Base-by-base conservation (phyloP, 2,113 vertebrate genomes). In the Agelaius tricolor region DNA sequence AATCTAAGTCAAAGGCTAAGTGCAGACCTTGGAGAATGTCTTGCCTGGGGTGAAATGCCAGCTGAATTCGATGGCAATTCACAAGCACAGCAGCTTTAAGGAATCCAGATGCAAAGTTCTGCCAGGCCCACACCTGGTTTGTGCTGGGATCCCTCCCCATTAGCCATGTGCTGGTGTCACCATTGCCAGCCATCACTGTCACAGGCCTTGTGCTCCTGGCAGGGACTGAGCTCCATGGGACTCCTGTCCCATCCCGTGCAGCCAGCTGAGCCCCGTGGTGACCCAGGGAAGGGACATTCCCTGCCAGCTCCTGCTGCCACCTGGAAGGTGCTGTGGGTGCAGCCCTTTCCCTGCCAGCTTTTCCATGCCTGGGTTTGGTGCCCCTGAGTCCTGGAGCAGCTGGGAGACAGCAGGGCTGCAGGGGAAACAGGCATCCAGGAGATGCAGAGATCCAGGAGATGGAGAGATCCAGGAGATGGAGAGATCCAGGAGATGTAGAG, bases 1-100 rank as follows among this genome's bases (percentile, higher is more conserved):
- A 94, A 74, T 89, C 66, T 52, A 71, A 93, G 54, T 44, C 46
- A 96, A 87, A 83, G 71, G 81, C 89, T 91, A 69, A 91, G 69
- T 58, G 39, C 66, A 85, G 63, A 72, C 43, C 63, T 67, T 44
- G 58, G 80, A 73, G 81, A 71, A n/a, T 71, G 52, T 24, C 33
- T 73, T 66, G 30, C 84, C 82, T 72, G 13, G 5, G 62, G 87
- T 78, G 19, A 55, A 91, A 79, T 46, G 75, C 23, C 59, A 83
- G 30, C 24, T 69, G 78, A 59, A 52, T 71, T 63, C 1, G 5
- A 2, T n/a, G 55, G 39, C 51, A 80, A 31, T 54, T 43, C 51
- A 52, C 7, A 55, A 43, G 44, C 52, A 26, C 6, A 2, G 15
- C 24, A 63, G 67, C 67, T 69, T 35, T 63, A 27, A 66, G 79